These are phyloP conservation scores for Pristionchus exspectatus DNA, from an alignment of 2,888 invertebrate species.

Conservation along the genomic window DNA sequence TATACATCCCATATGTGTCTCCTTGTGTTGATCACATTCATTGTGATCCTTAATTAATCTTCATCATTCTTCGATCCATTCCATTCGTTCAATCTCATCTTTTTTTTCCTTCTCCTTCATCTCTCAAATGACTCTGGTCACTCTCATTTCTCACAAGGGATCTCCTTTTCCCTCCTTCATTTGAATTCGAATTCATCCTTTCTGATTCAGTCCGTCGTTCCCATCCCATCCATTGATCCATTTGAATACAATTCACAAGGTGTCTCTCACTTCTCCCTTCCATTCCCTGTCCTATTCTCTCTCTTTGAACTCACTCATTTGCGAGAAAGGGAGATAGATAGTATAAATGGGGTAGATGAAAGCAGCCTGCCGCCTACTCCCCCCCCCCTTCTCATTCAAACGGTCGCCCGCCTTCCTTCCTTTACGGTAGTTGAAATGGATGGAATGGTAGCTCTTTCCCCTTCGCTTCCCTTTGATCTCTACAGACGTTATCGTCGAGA, in stretches of 20 bases:
- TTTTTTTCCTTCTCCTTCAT: neutral
- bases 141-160: neutral
- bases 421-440: constrained; percentile 46
- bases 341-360: neutral
- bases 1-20: neutral
- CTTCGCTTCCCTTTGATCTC: constrained; percentile 3
- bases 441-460: neutral
- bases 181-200: neutral
- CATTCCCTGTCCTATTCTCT: neutral
- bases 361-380: constrained; percentile 15
- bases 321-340: neutral
- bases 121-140: neutral
- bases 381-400: neutral
- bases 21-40: neutral
- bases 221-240: constrained; percentile 4
- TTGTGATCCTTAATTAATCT: neutral
- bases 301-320: constrained; percentile 2
- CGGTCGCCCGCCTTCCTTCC: neutral
- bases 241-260: neutral
- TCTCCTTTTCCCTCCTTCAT: constrained; percentile 9
- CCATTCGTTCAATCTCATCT: neutral
- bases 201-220: neutral
- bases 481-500: neutral
- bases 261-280: neutral
- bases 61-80: neutral